These are phyloP conservation scores for Mus spretus DNA, from an alignment of 2,797 vertebrate species.

Conservation along the genomic window DNA sequence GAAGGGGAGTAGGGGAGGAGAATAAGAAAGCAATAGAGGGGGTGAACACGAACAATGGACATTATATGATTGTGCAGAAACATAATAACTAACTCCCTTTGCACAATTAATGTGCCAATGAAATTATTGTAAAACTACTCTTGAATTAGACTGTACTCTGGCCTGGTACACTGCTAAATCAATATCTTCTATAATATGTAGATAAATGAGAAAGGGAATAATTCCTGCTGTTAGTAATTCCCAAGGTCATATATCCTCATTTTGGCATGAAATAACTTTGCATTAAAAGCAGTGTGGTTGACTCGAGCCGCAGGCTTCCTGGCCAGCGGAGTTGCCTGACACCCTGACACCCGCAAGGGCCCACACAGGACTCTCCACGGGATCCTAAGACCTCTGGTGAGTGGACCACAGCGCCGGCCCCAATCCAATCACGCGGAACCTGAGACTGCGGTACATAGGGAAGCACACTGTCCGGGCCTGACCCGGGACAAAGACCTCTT, in stretches of 20 bases:
- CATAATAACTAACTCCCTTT: background rate
- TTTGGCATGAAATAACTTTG: slow-evolving; percentile 7
- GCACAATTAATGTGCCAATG: background rate
- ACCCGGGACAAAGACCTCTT: too few relatives aligned
- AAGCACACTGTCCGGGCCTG: too few relatives aligned
- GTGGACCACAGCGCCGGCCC: too few relatives aligned
- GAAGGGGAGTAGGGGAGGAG: background rate
- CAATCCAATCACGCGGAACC: too few relatives aligned
- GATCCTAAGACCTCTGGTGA: too few relatives aligned
- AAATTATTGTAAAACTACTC: background rate
- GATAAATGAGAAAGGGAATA: background rate
- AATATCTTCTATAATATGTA: background rate
- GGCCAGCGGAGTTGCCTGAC: too few relatives aligned
- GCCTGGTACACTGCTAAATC: slow-evolving; percentile 19
- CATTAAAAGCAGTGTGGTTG: background rate
- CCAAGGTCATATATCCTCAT: background rate
- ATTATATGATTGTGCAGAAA: background rate
- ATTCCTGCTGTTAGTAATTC: background rate
- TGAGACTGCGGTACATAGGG: too few relatives aligned
- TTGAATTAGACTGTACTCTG: background rate
- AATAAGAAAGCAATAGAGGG: background rate
- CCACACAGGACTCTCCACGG: too few relatives aligned
- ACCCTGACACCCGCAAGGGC: too few relatives aligned
- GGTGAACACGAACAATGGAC: background rate
- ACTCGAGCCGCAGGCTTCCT: too few relatives aligned